A percentile compares a stretch with the other conserved stretches of the same genome.
Evolutionary conservation across 2,797 vertebrate species (phyloP).

Genomic region (Pachyuromys duprasi): DNA sequence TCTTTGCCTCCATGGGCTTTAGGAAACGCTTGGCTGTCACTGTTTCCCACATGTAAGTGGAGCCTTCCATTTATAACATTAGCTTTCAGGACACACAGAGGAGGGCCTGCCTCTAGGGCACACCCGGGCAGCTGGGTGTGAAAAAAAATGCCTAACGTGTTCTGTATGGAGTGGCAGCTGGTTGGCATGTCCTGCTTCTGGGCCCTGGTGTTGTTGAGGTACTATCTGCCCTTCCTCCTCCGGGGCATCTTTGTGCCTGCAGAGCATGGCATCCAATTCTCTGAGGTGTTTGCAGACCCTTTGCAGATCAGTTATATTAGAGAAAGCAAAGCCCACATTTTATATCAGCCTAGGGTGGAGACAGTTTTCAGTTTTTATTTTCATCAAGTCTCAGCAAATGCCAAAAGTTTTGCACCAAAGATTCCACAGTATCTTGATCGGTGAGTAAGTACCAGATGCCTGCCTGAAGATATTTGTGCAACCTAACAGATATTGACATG

Average conservation of each 20-base stretch:
- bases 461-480: slow-evolving; percentile 55
- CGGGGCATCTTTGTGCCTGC: neutral
- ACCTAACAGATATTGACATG: slow-evolving; percentile 51
- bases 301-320: neutral
- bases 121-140: neutral
- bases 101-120: neutral
- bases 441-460: slow-evolving; percentile 55
- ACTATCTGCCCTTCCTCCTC: neutral
- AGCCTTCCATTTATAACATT: neutral
- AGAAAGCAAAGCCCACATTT: neutral
- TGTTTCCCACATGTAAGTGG: neutral
- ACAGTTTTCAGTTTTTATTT: slow-evolving; percentile 63
- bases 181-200: neutral
- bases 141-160: neutral
- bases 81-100: neutral
- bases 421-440: slow-evolving; percentile 44
- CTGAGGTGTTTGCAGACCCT: neutral
- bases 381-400: slow-evolving; percentile 69
- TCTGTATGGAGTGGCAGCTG: neutral
- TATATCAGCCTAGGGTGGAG: slow-evolving; percentile 7
- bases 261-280: neutral
- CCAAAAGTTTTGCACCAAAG: slow-evolving; percentile 75
- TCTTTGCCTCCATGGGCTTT: neutral
- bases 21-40: neutral
- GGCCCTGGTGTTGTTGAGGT: neutral